A percentile compares a stretch with the other conserved stretches of the same genome.
Conservation (phyloP, 2,797 vertebrate genomes). For the Chaunax sp. region DNA sequence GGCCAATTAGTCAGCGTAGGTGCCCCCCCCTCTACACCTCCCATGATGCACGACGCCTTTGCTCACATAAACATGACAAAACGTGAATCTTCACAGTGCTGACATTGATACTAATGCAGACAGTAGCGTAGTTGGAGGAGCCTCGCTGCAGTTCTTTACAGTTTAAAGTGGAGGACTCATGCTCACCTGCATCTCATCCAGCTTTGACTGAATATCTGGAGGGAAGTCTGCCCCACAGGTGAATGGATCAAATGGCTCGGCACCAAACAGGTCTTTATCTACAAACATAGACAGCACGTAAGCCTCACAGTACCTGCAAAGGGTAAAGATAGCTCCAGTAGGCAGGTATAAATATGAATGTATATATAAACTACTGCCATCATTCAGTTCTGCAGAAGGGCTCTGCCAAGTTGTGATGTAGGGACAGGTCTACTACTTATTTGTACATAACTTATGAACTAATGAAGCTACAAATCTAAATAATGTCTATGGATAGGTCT, state of each 20-base stretch:
- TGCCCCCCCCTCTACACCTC: not conserved
- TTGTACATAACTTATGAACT: too few relatives aligned
- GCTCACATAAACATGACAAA: not conserved
- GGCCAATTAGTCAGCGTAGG: not conserved
- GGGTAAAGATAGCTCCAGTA: too few relatives aligned
- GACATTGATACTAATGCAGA: not conserved
- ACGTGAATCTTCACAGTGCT: conserved; percentile 17
- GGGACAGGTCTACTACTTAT: too few relatives aligned
- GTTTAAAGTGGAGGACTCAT: not conserved
- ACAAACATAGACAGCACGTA: conserved; percentile 42
- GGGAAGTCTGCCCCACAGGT: conserved; percentile 96
- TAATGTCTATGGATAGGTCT: too few relatives aligned
- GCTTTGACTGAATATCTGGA: conserved; percentile 96
- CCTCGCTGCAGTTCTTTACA: not conserved
- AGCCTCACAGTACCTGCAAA: not conserved
- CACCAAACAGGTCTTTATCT: conserved; percentile 97
- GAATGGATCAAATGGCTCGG: conserved; percentile 98
- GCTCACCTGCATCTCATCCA: conserved; percentile 99
- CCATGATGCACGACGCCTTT: not conserved
- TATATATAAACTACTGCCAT: too few relatives aligned
- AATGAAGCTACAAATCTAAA: too few relatives aligned
- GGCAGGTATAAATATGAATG: too few relatives aligned
- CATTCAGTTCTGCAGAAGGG: too few relatives aligned
- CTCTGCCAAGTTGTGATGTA: too few relatives aligned
- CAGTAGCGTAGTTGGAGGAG: not conserved